Evolutionary conservation across 2,888 invertebrate species (phyloP), one percentile per base, ranked within the genome.

Genomic region (Mythimna loreyi): DNA sequence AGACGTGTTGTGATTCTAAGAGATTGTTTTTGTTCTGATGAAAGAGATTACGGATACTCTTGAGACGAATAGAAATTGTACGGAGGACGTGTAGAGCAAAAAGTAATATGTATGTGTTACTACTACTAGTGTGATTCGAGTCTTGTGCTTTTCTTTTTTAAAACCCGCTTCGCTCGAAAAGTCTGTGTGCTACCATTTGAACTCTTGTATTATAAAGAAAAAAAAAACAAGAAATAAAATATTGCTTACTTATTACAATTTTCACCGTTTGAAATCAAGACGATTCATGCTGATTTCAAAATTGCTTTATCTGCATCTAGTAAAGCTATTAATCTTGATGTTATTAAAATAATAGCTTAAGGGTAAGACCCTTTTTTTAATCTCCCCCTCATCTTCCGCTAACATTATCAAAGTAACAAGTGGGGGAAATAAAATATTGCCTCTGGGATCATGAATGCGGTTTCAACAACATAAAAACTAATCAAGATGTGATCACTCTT

Each of bases 381-480:
- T 9, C 53, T 70, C 28, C 58, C 70, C 74, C 61, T 72, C 40
- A 58, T 71, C 67, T 75, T 61, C 33, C 56, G 72, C 65, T 47
- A 69, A 67, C 67, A 69, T 78, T 69, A 69, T 76, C 63, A 59
- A 80, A 80, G 62, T 68, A 74, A 78, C 80, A 82, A 81, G 74
- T 81, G 30, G 67, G 82, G 82, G 67, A 60, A 63, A 73, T 67
- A 56, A 59, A 62, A 67, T 72, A 59, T 64, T 74, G 30, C 63
- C 40, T 49, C 28, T 28, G 47, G 55, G 62, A 57, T 60, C 56
- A 52, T 47, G 64, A 61, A 78, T 72, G 40, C 52, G 59, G 28
- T 58, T 77, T 13, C 40, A 47, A n/a, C 28, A 74, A 60, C 63
- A 77, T 78, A 60, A 60, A 53, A 72, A 60, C 43, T 47, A 58